Evolutionary conservation across 1,140 invertebrate species (phyloP), one percentile per base, ranked within the genome.

Genomic region (Homarus americanus): DNA sequence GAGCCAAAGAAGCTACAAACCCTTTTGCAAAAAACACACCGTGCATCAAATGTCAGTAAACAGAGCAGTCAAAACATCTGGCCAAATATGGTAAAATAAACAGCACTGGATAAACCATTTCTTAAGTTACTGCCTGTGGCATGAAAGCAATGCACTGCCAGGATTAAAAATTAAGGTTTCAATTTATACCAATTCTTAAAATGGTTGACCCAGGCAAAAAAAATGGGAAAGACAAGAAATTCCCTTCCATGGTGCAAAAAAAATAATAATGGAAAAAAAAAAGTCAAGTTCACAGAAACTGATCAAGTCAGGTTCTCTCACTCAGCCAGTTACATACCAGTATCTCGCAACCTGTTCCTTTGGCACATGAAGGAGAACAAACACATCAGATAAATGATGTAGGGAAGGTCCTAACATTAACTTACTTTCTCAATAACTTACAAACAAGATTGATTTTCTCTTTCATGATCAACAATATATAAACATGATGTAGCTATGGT

Each of bases 41-140:
- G 92, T 93, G 92, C 92, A 93, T 91, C 91, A 93, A 92, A 91
- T 92, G 86, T 92, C 91, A 92, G 91, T 92, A 92, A 91, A 91
- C 83, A 87, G 84, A 91, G 85, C 85, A 91, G 80, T 87, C 82
- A 91, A 92, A 85, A 85, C 83, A 86, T 91, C 88, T 91, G 89
- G 82, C 82, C 82, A 85, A 91, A 86, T 85, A 86, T 91, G 63
- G 83, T 91, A 91, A 90, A 90, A 90, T 82, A 84, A 36, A 41
- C 12, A 82, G 88, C 88, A 78, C 88, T 84, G 88, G 88, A 83
- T 84, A 28, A 90, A 90, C 88, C 88, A 90, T 90, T 89, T 75
- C 49, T 53, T 41, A 40, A 76, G 20, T 40, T 20, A 66, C 12
- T 82, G 80, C 49, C 80, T 34, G 28, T 41, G 82, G 82, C 82